Evolutionary conservation across 2,797 vertebrate species (phyloP), one percentile per base, ranked within the genome.

Genomic region (Leptatherina wallacei): DNA sequence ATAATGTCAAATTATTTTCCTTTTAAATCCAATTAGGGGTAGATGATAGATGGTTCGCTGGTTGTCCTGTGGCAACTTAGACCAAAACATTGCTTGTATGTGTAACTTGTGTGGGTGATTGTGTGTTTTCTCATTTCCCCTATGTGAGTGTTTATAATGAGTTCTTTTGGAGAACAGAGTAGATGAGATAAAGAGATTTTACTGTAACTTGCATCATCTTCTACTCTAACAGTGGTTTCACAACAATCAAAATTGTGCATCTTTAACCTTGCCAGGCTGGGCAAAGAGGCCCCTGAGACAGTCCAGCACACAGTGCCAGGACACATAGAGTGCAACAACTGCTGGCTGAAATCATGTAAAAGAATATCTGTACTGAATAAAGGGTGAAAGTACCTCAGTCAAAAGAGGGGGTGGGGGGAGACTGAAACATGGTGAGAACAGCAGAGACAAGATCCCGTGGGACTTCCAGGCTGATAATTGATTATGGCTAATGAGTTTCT

Each of bases 1-100:
- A 72, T 71, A 65, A 79, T 75, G 63, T 44, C 33, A 70, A 22
- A 30, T 64, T 62, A 73, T 73, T 76, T 70, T 57, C 22, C 14
- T 47, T 73, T 55, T 32, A 58, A 36, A 47, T 69, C 54, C 56
- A 77, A 54, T 79, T 70, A 62, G 30, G 12, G 42, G 35, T 36
- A 52, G 52, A 42, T 54, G 44, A 54, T 60, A 32, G n/a, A 29
- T 77, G 38, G 13, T 40, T 40, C 42, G 49, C 38, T 11, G 1
- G 51, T 47, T 30, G 20, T 64, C 27, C 30, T 42, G 33, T 65
- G 40, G 33, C 67, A 71, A 71, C 22, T 60, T 20, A 35, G 27
- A 38, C 47, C 51, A 65, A 71, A 65, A 75, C 60, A 66, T 10
- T 12, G 8, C 56, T 51, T 61, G 47, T n/a, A n/a, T 60, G 61